Base-by-base conservation (phyloP, 2,797 vertebrate genomes). In the Choloepus didactylus region DNA sequence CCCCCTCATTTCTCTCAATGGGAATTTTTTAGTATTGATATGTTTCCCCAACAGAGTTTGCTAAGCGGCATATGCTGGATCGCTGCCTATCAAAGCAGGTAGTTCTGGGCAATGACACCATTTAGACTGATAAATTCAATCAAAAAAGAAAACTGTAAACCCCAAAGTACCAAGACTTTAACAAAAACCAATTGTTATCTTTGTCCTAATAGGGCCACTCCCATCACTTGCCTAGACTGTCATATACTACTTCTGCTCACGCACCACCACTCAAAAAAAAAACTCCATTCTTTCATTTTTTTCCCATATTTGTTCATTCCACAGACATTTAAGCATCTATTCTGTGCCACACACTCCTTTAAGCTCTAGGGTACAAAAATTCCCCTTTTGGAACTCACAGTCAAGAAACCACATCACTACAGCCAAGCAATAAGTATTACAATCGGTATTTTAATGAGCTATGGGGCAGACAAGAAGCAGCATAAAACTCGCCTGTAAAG, bases 61-160 rank as follows among this genome's bases (percentile, higher is more conserved):
- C 10, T 60, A 87, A 91, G 70, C 73, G 46, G 41, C 35, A 66
- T n/a, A 21, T 86, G 23, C 56, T 92, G 1, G 69, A 66, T 70
- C 66, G 92, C 31, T 75, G 49, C 35, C 62, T 87, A 69, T 81
- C 38, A 85, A 41, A 82, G 41, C 82, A 94, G 44, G 86, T 46
- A 73, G 9, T 69, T 91, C 38, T 38, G 15, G 25, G 18, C 9
- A 89, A 79, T 62, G 86, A 89, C 19, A 89, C 14, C 31, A 91
- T 54, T 49, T 91, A 94, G 8, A 80, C 16, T n/a, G 64, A 81
- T 77, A 70, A 89, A 88, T 62, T 91, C 87, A 83, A 89, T 66
- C 4, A 66, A 82, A 95, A 96, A 67, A 21, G 51, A 75, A 35
- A 82, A 54, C 4, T 21, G 10, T 59, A 79, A 95, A 38, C 3